Percentiles rank a stretch among this genome's conserved stretches.
phyloP scores from a whole-genome alignment of 1,140 invertebrate genomes.

The Cydia fagiglandana region DNA sequence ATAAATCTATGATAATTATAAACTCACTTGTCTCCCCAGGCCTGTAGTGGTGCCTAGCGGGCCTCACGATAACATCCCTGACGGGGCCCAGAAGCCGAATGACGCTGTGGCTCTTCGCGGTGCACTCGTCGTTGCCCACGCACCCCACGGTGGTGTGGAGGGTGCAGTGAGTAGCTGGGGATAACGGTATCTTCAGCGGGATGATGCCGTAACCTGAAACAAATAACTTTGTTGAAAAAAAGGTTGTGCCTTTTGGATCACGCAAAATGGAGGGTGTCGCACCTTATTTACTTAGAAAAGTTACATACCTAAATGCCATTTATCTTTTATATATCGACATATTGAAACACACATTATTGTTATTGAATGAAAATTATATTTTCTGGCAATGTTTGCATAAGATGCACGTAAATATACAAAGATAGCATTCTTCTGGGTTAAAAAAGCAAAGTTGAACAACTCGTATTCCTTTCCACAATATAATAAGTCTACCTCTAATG shows the following conservation, averaged over 20 bases:
- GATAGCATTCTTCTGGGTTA: neutral
- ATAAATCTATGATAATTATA: too few relatives aligned
- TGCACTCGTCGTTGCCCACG: slow-evolving; percentile 73
- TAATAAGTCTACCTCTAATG: slow-evolving; percentile 25
- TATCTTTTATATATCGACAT: too few relatives aligned
- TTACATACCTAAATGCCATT: too few relatives aligned
- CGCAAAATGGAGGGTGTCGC: too few relatives aligned
- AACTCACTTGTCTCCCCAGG: slow-evolving; percentile 82
- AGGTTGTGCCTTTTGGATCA: too few relatives aligned
- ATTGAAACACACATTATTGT: too few relatives aligned
- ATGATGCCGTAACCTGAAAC: slow-evolving; percentile 82
- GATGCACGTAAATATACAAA: neutral
- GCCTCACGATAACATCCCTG: slow-evolving; percentile 81
- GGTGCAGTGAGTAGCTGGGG: slow-evolving; percentile 77
- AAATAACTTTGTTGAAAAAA: slow-evolving; percentile 35
- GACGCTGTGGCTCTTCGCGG: slow-evolving; percentile 79
- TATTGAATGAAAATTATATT: too few relatives aligned
- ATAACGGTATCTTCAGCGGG: slow-evolving; percentile 80
- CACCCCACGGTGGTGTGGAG: slow-evolving; percentile 81
- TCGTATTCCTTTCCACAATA: neutral
- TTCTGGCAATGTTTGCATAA: neutral
- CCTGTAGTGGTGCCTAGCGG: slow-evolving; percentile 80
- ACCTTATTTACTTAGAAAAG: too few relatives aligned
- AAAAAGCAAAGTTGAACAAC: neutral
- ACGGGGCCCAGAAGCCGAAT: slow-evolving; percentile 81